phyloP scores from a whole-genome alignment of 2,888 invertebrate genomes.

The Ptychoptera albimana region DNA sequence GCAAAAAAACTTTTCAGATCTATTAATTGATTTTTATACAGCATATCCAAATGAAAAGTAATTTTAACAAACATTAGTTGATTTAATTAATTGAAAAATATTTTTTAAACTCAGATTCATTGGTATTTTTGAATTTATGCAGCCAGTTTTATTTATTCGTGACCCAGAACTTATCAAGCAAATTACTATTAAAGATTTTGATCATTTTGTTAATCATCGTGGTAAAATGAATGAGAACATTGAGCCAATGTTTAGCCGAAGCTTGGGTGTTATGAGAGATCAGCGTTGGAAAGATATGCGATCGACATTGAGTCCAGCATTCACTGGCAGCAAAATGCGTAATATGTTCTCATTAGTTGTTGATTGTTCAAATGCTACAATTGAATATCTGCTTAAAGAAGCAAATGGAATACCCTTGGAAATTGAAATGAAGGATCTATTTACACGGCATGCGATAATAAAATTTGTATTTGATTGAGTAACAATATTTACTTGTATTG shows the following conservation, averaged over 20 bases:
- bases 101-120: constrained; percentile 21
- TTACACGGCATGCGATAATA: constrained; percentile 24
- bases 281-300: constrained; percentile 20
- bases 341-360: constrained; percentile 14
- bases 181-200: constrained; percentile 10
- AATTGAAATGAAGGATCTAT: constrained; percentile 31
- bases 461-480: too few species aligned
- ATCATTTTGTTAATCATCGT: constrained; percentile 8
- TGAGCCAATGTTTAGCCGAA: constrained; percentile 5
- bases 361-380: not conserved
- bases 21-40: not conserved
- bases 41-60: constrained; percentile 4
- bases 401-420: too few species aligned
- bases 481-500: too few species aligned
- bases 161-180: constrained; percentile 26
- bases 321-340: constrained; percentile 23
- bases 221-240: not conserved
- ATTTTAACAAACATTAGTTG: not conserved
- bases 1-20: not conserved
- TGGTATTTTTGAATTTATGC: constrained; percentile 25
- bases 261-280: constrained; percentile 6
- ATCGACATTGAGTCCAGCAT: constrained; percentile 19
- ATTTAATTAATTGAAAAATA: not conserved
- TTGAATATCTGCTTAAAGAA: constrained; percentile 1
- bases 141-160: constrained; percentile 24